phyloP scores from a whole-genome alignment of 1,140 invertebrate genomes.

The Monochamus saltuarius region DNA sequence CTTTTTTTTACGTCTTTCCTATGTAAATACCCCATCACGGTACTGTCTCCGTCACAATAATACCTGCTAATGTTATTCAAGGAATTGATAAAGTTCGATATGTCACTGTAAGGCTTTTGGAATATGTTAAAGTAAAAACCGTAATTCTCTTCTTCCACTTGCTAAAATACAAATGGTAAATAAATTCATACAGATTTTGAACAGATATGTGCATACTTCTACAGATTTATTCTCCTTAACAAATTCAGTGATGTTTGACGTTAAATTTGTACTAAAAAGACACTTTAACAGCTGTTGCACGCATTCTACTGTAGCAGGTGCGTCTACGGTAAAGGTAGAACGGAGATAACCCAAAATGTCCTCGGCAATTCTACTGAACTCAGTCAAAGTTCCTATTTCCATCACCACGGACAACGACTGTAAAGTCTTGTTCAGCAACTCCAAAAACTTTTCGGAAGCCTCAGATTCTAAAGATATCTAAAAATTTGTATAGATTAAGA shows the following conservation, averaged over 20 bases:
- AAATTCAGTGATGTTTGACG: constrained; percentile 54
- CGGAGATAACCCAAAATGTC: constrained; percentile 79
- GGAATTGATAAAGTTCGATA: constrained; percentile 39
- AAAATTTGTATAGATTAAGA: constrained; percentile 31
- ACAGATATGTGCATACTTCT: constrained; percentile 20
- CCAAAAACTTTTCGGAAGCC: constrained; percentile 73
- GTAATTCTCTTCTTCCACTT: constrained; percentile 12
- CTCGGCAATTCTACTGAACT: constrained; percentile 74
- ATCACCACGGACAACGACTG: constrained; percentile 73
- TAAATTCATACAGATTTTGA: background rate
- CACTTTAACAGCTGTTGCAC: constrained; percentile 83
- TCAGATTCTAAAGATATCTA: constrained; percentile 72
- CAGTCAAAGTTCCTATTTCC: constrained; percentile 71
- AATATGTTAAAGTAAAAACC: constrained; percentile 47
- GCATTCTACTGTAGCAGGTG: constrained; percentile 71
- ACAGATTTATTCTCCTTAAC: constrained; percentile 16
- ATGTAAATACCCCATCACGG: constrained; percentile 51
- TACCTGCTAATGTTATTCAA: constrained; percentile 41
- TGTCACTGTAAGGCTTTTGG: constrained; percentile 43
- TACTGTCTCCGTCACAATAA: constrained; percentile 42
- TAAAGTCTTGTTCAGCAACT: constrained; percentile 66
- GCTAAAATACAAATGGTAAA: constrained; percentile 15
- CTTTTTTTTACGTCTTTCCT: constrained; percentile 55
- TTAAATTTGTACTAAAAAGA: constrained; percentile 78
- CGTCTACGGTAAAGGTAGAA: constrained; percentile 68